A percentile compares a stretch with the other conserved stretches of the same genome.
Evolutionary conservation across 2,797 vertebrate species (phyloP).

Genomic region (Triplophysa bombifrons): DNA sequence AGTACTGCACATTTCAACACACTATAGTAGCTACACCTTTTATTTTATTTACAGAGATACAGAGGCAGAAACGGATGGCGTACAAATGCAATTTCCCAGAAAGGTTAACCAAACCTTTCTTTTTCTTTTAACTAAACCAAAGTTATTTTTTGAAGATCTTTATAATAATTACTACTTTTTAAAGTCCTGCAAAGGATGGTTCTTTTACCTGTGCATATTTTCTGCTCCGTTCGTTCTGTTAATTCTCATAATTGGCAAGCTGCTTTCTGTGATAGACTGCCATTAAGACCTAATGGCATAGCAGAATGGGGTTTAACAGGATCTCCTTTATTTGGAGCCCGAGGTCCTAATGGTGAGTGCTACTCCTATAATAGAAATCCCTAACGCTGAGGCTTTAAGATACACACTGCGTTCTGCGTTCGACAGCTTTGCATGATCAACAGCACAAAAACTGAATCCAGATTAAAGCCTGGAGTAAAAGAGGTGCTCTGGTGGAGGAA

Average conservation of each 20-base stretch:
- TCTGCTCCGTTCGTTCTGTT: too few species aligned
- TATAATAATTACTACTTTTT: too few species aligned
- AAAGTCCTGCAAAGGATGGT: neutral
- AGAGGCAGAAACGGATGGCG: too few species aligned
- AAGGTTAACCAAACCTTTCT: too few species aligned
- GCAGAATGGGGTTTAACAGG: slow-evolving; percentile 24
- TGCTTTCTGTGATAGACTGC: neutral
- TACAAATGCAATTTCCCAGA: too few species aligned
- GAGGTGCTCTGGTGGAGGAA: slow-evolving; percentile 51
- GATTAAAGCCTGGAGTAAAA: slow-evolving; percentile 58
- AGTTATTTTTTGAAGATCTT: too few species aligned
- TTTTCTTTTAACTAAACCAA: too few species aligned
- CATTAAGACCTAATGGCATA: neutral
- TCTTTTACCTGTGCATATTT: slow-evolving; percentile 2
- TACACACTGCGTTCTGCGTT: slow-evolving; percentile 33
- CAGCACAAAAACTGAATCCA: slow-evolving; percentile 56
- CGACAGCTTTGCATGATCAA: slow-evolving; percentile 56
- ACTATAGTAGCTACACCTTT: neutral
- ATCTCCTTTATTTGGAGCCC: slow-evolving; percentile 17
- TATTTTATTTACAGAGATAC: too few species aligned
- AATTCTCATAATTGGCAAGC: neutral
- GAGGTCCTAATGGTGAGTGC: slow-evolving; percentile 24
- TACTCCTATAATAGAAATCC: slow-evolving; percentile 42
- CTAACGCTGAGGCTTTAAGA: slow-evolving; percentile 47
- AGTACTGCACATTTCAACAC: neutral